Evolutionary conservation across 2,888 invertebrate genomes (phyloP).

Genomic region (Alloscopus bannaensis): DNA sequence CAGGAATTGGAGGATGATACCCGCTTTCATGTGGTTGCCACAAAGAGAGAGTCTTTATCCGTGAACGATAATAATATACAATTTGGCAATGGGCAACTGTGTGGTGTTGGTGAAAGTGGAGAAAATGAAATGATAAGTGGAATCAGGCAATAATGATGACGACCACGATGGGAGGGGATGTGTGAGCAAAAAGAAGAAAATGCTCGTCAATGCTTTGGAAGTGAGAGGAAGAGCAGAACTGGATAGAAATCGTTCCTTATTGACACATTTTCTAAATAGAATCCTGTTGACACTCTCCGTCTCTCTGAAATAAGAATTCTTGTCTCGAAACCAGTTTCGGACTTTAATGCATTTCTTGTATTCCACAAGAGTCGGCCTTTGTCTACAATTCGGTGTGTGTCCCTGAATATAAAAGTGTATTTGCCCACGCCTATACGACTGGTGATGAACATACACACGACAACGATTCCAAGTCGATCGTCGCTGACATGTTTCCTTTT

Average conservation of each 20-base stretch:
- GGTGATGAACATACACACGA: too few relatives aligned
- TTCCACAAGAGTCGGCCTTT: too few relatives aligned
- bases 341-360: too few relatives aligned
- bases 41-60: neutral
- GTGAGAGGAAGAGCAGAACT: slow-evolving; percentile 19
- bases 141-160: slow-evolving; percentile 8
- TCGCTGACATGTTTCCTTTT: too few relatives aligned
- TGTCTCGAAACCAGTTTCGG: too few relatives aligned
- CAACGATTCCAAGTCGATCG: too few relatives aligned
- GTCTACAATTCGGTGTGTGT: too few relatives aligned
- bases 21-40: neutral
- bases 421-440: too few relatives aligned
- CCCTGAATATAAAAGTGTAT: too few relatives aligned
- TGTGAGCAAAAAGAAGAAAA: slow-evolving; percentile 16
- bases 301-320: too few relatives aligned
- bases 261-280: slow-evolving; percentile 52
- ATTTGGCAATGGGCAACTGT: neutral
- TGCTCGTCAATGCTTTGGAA: neutral
- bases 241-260: slow-evolving; percentile 35
- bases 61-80: neutral
- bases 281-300: slow-evolving; percentile 48
- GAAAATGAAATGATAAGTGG: slow-evolving; percentile 22
- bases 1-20: too few relatives aligned
- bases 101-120: neutral
- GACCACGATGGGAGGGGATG: neutral